Conservation (phyloP, 2,113 vertebrate species). For the Pterocles orientalis region DNA sequence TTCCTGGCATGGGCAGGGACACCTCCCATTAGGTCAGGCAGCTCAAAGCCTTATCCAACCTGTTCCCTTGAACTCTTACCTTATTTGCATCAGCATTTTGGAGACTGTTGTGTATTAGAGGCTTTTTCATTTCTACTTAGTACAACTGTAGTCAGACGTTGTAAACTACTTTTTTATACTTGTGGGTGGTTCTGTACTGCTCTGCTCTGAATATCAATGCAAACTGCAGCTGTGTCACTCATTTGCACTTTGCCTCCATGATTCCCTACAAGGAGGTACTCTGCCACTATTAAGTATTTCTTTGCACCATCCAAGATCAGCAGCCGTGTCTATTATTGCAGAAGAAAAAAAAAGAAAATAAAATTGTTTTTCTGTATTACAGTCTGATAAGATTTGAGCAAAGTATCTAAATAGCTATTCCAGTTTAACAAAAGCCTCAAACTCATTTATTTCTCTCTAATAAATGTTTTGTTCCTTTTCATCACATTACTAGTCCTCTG, state of each 20-base stretch:
- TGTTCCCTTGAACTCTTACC: background rate
- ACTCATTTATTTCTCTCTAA: background rate
- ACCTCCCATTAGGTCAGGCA: no score
- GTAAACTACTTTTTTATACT: background rate
- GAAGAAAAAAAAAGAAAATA: background rate
- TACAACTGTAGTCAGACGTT: background rate
- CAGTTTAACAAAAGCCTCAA: background rate
- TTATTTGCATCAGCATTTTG: background rate
- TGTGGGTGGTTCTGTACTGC: background rate
- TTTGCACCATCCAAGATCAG: background rate
- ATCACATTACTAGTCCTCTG: background rate
- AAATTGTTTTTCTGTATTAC: background rate
- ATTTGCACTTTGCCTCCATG: background rate
- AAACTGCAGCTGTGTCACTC: background rate
- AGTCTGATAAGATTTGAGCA: background rate
- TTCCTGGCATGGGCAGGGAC: no score
- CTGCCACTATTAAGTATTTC: fast-evolving
- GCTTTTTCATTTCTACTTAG: background rate
- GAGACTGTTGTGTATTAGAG: background rate
- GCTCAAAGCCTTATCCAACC: no score
- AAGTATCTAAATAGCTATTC: background rate
- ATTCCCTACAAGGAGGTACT: background rate
- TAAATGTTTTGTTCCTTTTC: background rate
- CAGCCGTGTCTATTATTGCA: background rate
- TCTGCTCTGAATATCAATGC: background rate